Evolutionary conservation across 2,888 invertebrate genomes (phyloP).

Genomic region (Pimpla rufipes): DNA sequence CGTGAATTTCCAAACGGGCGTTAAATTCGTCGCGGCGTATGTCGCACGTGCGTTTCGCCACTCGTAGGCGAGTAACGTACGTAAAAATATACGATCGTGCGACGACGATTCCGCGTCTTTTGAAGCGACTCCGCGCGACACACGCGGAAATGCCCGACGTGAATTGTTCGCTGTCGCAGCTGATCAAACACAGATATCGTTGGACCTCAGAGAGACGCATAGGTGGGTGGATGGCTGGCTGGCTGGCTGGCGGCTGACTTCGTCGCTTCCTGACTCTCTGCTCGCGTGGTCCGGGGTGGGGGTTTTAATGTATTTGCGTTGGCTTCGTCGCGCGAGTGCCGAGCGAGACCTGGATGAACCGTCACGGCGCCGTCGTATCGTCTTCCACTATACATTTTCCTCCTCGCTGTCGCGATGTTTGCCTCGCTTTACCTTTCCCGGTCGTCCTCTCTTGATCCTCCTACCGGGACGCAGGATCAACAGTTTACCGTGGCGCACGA

Average conservation of each 20-base stretch:
- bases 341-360: slow-evolving; percentile 31
- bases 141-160: slow-evolving; percentile 32
- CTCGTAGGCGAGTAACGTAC: neutral
- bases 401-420: slow-evolving; percentile 20
- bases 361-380: slow-evolving; percentile 32
- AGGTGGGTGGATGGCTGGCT: slow-evolving; percentile 56
- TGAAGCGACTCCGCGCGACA: neutral
- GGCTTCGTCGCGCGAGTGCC: slow-evolving; percentile 71
- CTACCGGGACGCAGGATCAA: slow-evolving; percentile 42
- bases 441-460: slow-evolving; percentile 41
- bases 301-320: slow-evolving; percentile 81
- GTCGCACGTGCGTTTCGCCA: no score
- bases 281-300: slow-evolving; percentile 7
- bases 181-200: slow-evolving; percentile 82
- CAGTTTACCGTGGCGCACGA: slow-evolving; percentile 51
- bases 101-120: slow-evolving; percentile 13
- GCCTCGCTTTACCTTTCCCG: neutral
- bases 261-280: slow-evolving; percentile 27
- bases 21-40: neutral
- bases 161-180: slow-evolving; percentile 75
- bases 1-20: neutral
- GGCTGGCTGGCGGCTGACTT: slow-evolving; percentile 20
- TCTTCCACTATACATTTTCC: slow-evolving; percentile 36
- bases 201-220: slow-evolving; percentile 69
- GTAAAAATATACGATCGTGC: neutral